These are phyloP conservation scores for Formicarius rufipectus DNA, from an alignment of 2,113 vertebrate genomes.

Conservation along the genomic window DNA sequence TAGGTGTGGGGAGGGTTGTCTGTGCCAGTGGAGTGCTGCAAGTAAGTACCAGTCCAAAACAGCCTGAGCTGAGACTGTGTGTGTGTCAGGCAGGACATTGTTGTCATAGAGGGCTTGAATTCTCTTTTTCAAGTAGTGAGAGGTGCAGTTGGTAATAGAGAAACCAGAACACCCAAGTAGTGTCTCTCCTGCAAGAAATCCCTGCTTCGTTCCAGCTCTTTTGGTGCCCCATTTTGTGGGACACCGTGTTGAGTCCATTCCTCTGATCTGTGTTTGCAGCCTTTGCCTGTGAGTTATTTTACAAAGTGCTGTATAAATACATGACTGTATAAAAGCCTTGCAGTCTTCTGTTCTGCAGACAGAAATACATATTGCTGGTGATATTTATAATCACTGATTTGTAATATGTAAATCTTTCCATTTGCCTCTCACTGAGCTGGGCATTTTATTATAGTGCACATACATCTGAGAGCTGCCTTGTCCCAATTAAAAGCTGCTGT, in stretches of 20 bases:
- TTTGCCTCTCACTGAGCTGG: neutral
- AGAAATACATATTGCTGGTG: neutral
- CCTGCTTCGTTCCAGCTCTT: neutral
- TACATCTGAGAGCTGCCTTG: neutral
- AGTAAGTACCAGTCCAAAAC: neutral
- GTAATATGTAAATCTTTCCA: neutral
- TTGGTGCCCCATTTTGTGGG: neutral
- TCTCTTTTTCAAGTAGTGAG: neutral
- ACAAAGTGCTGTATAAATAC: neutral
- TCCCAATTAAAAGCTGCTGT: neutral
- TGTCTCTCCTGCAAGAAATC: neutral
- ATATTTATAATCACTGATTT: neutral
- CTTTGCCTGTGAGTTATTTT: neutral
- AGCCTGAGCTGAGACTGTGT: neutral
- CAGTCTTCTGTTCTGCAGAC: neutral
- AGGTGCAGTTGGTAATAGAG: neutral
- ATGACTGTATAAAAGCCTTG: neutral
- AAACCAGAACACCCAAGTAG: neutral
- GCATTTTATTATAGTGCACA: neutral
- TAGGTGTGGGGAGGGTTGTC: constrained; percentile 9
- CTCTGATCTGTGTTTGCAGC: neutral
- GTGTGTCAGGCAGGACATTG: neutral
- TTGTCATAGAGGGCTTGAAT: neutral
- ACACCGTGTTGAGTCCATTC: fast-evolving
- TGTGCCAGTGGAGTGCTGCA: neutral